Conservation (phyloP, 30 jellyfish, hydroid and myxozoan genomes). For the Turritopsis rubra region DNA sequence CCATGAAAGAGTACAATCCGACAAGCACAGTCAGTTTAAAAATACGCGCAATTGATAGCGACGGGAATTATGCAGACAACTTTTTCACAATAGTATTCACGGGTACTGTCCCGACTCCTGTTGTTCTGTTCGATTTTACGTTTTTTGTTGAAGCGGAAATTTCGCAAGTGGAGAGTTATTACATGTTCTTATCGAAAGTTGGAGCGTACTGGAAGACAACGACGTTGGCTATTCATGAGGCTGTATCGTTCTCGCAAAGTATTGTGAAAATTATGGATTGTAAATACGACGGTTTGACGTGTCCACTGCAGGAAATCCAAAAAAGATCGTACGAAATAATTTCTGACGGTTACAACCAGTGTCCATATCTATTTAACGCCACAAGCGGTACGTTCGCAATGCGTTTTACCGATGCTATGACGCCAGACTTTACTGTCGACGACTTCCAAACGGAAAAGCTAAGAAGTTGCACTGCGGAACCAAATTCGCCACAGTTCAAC, state of each 20-base stretch:
- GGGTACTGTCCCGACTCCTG: conserved; percentile 2
- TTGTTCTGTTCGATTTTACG: background rate
- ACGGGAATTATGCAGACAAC: conserved; percentile 10
- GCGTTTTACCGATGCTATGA: background rate
- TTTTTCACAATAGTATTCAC: conserved; percentile 7
- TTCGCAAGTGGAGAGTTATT: background rate
- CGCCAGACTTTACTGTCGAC: background rate
- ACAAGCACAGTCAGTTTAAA: background rate
- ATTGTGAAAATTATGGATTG: background rate
- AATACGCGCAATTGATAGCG: conserved; percentile 3
- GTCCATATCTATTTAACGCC: background rate
- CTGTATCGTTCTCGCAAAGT: background rate
- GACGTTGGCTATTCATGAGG: background rate
- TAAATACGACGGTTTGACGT: background rate
- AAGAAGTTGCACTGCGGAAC: background rate
- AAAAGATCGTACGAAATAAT: background rate
- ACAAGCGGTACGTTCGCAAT: background rate
- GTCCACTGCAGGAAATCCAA: background rate
- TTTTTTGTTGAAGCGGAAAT: background rate
- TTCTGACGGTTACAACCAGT: background rate
- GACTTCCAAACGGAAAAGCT: background rate
- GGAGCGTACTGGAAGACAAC: background rate
- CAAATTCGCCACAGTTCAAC: background rate
- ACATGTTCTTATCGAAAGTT: background rate
- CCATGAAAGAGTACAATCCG: background rate